Conservation (phyloP, 2,888 invertebrate species). For the Ecliptopera silaceata region DNA sequence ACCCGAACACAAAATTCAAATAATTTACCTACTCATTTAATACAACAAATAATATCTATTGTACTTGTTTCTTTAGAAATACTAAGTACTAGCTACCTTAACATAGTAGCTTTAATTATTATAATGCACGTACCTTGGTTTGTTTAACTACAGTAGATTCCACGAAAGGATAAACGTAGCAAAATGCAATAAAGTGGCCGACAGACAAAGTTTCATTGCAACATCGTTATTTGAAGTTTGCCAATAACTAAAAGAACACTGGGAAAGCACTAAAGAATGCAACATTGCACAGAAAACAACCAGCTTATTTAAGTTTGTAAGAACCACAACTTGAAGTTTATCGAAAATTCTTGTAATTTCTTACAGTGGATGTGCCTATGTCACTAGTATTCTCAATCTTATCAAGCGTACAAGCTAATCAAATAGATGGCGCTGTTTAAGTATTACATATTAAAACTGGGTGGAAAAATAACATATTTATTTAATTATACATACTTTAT, state of each 20-base stretch:
- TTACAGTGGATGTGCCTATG: not conserved
- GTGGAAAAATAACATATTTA: too few species aligned
- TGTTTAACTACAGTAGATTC: not conserved
- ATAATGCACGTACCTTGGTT: too few species aligned
- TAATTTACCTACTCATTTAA: too few species aligned
- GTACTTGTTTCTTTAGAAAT: too few species aligned
- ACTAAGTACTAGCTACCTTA: not conserved
- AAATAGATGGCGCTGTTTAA: too few species aligned
- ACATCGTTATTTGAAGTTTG: slow-evolving; percentile 37
- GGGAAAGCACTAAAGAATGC: slow-evolving; percentile 36
- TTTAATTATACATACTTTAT: too few species aligned
- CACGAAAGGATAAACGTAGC: slow-evolving; percentile 15
- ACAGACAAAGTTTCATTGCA: slow-evolving; percentile 35
- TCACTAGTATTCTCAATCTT: too few species aligned
- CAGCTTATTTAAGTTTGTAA: slow-evolving; percentile 35
- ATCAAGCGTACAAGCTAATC: too few species aligned
- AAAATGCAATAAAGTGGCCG: slow-evolving; percentile 33
- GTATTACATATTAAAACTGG: too few species aligned
- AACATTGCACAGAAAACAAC: slow-evolving; percentile 33
- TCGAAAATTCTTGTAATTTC: slow-evolving; percentile 14
- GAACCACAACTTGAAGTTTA: slow-evolving; percentile 31
- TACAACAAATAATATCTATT: too few species aligned
- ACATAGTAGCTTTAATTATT: too few species aligned
- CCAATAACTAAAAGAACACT: slow-evolving; percentile 35
- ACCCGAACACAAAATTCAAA: too few species aligned